A percentile compares a stretch with the other conserved stretches of the same genome.
Conservation (phyloP, 2,888 invertebrate genomes). For the Heteromurus nitidus region DNA sequence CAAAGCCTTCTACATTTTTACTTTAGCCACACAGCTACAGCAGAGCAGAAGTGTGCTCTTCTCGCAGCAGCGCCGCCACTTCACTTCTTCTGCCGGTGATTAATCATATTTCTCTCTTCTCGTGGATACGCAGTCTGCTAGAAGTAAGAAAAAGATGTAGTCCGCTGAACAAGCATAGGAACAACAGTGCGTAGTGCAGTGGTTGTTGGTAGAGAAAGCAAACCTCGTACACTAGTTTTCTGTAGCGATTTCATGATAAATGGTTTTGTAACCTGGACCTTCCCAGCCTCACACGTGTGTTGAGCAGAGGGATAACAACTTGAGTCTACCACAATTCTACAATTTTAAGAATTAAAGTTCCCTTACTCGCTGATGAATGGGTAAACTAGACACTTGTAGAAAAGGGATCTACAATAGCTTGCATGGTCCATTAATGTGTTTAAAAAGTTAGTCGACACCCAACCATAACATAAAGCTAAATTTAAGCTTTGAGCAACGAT, state of each 20-base stretch:
- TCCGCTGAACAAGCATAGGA: too few relatives aligned
- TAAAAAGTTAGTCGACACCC: too few relatives aligned
- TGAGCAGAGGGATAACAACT: background rate
- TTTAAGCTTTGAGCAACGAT: too few relatives aligned
- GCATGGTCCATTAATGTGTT: too few relatives aligned
- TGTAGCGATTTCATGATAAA: constrained; percentile 58
- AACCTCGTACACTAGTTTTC: constrained; percentile 14
- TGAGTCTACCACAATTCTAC: background rate
- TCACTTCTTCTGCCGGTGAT: constrained; percentile 48
- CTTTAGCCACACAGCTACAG: background rate
- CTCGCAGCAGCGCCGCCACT: constrained; percentile 51
- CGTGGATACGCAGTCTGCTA: background rate
- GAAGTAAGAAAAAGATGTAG: background rate
- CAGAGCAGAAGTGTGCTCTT: constrained; percentile 1
- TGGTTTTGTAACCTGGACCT: constrained; percentile 54
- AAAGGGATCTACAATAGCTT: too few relatives aligned
- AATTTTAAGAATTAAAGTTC: constrained; percentile 17
- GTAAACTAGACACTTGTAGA: too few relatives aligned
- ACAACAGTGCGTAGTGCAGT: background rate
- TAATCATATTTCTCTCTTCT: constrained; percentile 53
- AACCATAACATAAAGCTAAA: too few relatives aligned
- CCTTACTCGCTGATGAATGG: constrained; percentile 23
- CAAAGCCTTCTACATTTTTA: background rate
- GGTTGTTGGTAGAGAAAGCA: background rate
- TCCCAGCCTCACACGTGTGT: background rate